A percentile compares a stretch with the other conserved stretches of the same genome.
Conservation (phyloP, 2,797 vertebrate species). For the Distichodus sexfasciatus region DNA sequence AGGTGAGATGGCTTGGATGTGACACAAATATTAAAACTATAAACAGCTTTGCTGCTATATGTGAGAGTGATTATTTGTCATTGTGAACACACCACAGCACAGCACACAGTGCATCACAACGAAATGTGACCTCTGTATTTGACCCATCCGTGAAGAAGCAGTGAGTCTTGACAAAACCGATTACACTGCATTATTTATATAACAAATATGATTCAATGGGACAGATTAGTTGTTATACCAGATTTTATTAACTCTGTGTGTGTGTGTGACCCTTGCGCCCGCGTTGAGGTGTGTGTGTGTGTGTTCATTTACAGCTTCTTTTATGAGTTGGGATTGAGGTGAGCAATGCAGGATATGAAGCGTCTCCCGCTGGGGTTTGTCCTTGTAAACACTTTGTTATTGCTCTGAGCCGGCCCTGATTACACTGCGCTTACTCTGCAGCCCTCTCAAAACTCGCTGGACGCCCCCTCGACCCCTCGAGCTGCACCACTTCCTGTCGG, state of each 20-base stretch:
- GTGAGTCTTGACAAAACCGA: background rate
- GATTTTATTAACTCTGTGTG: background rate
- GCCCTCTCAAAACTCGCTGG: slow-evolving; percentile 15
- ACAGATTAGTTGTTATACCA: background rate
- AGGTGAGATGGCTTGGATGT: too few species aligned
- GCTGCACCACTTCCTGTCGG: too few species aligned
- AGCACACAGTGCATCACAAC: too few species aligned
- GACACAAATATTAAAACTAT: too few species aligned
- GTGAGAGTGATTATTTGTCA: too few species aligned
- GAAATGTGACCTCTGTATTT: too few species aligned
- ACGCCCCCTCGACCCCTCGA: slow-evolving; percentile 4
- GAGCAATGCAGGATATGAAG: slow-evolving; percentile 27
- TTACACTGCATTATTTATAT: background rate
- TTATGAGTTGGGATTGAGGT: slow-evolving; percentile 23
- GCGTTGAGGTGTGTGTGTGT: background rate
- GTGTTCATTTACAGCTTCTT: slow-evolving; percentile 25
- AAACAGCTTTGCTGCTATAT: too few species aligned
- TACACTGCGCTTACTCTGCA: slow-evolving; percentile 22
- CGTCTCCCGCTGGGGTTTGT: slow-evolving; percentile 31
- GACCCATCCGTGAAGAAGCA: too few species aligned
- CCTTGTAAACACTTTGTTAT: slow-evolving; percentile 43
- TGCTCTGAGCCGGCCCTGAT: slow-evolving; percentile 31
- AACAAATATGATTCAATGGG: background rate
- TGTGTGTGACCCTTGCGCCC: background rate
- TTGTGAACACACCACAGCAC: too few species aligned